Evolutionary conservation across 2,888 invertebrate species (phyloP).

Genomic region (Eumacrocentrus americanus): DNA sequence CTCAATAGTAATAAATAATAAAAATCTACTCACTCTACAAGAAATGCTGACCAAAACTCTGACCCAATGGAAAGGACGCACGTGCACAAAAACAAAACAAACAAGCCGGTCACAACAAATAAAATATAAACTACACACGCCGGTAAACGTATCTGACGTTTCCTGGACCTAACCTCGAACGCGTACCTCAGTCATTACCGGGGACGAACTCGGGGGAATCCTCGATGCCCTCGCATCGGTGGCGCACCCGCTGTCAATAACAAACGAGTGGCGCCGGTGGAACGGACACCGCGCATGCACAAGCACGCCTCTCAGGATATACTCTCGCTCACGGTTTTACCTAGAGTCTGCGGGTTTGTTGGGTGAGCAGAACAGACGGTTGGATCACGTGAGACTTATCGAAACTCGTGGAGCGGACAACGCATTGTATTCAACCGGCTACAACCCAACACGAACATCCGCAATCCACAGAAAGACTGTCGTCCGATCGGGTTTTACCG

Average conservation of each 20-base stretch:
- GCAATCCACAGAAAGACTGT: background rate
- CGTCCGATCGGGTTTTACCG: background rate
- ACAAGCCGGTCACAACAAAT: too few species aligned
- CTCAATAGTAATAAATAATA: too few species aligned
- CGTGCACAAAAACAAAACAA: too few species aligned
- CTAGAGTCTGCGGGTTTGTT: background rate
- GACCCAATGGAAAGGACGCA: too few species aligned
- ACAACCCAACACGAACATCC: background rate
- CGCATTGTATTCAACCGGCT: background rate
- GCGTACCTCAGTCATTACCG: too few species aligned
- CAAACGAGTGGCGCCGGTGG: slow-evolving; percentile 27
- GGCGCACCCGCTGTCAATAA: slow-evolving; percentile 25
- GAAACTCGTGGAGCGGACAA: background rate
- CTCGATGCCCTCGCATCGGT: background rate
- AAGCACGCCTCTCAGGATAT: slow-evolving; percentile 2
- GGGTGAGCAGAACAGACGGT: too few species aligned
- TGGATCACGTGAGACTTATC: too few species aligned
- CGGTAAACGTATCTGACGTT: too few species aligned
- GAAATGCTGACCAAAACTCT: too few species aligned
- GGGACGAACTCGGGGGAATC: background rate
- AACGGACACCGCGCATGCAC: slow-evolving; percentile 21
- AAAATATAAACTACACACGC: too few species aligned
- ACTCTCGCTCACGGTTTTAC: background rate
- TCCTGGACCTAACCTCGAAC: background rate
- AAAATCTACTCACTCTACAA: too few species aligned